Base-by-base conservation (phyloP, 2,797 vertebrate species). In the Centroberyx gerrardi region DNA sequence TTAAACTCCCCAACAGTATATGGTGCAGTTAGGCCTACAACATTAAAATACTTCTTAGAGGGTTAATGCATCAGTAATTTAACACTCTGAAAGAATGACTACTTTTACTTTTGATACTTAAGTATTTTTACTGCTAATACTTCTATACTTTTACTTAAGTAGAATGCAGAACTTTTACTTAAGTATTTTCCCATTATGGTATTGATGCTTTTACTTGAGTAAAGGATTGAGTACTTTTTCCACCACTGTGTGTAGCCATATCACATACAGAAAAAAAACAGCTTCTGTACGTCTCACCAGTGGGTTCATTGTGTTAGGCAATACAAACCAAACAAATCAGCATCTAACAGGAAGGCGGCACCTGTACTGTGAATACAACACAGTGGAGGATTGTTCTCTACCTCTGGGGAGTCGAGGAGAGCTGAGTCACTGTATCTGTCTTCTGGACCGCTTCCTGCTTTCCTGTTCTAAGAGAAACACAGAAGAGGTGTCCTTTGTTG, bases 391-490 rank as follows among this genome's bases (percentile, higher is more conserved):
- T 31, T 73, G 14, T 74, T 66, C 76, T 66, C 10, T 90, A 96
- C 96, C 93, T 96, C 89, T 12, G 92, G 93, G 28, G 94, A 93
- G 44, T 95, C 71, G 12, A 95, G 88, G 7, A 96, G 92, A 49
- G 93, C 94, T 1, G 94, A 96, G 84, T 96, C 94, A 62, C 96
- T 96, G 80, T 89, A 92, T 49, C 93, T 91, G 66, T 94, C 95
- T 55, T 94, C 95, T 58, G 94, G 94, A 38, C 88, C 84, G 0
- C 82, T 90, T 66, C 85, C 88, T 53, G 84, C 51, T 80, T 96
- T 96, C 66, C 92, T 93, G 89, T 88, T 91, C 95, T 95, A 68
- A 64, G 28, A 81, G 2, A 48, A 55, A 80, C 66, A 76, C 61
- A 63, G 2, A 51, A 42, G 51, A 65, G 14, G 31, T 7, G 14